Conservation (phyloP, 1,140 invertebrate genomes). For the Phenacoccus solenopsis region DNA sequence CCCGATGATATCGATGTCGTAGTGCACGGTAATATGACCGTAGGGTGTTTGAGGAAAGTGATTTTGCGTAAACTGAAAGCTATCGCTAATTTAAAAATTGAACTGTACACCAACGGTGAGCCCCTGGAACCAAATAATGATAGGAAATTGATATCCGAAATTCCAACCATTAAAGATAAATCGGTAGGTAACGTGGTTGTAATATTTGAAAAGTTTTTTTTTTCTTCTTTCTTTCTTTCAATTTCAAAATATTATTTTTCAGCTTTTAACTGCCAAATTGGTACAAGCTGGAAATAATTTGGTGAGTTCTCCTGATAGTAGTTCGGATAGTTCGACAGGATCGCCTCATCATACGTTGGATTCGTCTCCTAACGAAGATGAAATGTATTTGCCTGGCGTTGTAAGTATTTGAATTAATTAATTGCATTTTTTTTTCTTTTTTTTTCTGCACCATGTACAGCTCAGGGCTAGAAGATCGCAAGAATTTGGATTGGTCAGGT, state of each 20-base stretch:
- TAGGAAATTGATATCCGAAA: constrained; percentile 58
- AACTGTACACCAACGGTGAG: constrained; percentile 82
- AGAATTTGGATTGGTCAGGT: too few species aligned
- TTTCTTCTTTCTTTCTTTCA: not conserved
- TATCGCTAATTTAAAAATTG: constrained; percentile 60
- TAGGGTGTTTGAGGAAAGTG: constrained; percentile 63
- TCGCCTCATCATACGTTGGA: constrained; percentile 60
- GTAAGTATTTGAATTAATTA: constrained; percentile 54
- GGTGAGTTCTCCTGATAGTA: constrained; percentile 74
- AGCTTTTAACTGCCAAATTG: constrained; percentile 75
- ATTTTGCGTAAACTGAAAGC: constrained; percentile 59
- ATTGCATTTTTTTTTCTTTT: too few species aligned
- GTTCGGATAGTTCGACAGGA: constrained; percentile 74
- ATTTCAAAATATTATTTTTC: constrained; percentile 1
- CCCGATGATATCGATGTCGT: constrained; percentile 79
- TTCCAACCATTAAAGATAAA: constrained; percentile 68
- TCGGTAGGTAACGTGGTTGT: constrained; percentile 53
- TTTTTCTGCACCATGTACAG: too few species aligned
- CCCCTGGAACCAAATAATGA: constrained; percentile 75
- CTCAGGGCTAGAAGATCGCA: too few species aligned
- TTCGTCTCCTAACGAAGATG: constrained; percentile 34
- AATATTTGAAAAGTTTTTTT: too few species aligned
- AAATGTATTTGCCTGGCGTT: constrained; percentile 80
- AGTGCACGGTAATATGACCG: constrained; percentile 88
- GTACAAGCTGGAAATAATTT: constrained; percentile 65